phyloP scores from a whole-genome alignment of 2,797 vertebrate species.

The Halcyon badia region DNA sequence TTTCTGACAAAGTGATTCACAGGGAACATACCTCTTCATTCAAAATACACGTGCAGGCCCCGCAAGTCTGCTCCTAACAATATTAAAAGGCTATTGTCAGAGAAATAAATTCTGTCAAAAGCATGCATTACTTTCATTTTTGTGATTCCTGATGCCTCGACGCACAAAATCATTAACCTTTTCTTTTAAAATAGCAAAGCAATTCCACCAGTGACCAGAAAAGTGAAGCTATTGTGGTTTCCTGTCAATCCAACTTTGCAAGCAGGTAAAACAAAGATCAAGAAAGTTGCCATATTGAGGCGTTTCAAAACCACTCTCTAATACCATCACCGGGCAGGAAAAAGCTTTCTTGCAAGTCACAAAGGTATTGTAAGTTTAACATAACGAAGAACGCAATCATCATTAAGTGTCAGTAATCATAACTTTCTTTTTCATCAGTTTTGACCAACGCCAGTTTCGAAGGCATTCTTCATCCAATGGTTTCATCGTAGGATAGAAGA shows the following conservation, averaged over 20 bases:
- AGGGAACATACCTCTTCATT: background rate
- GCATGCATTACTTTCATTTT: background rate
- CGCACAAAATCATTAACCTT: background rate
- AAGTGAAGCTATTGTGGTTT: background rate
- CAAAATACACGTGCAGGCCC: background rate
- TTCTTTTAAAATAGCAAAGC: background rate
- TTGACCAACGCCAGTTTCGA: background rate
- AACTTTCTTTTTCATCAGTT: constrained; percentile 22
- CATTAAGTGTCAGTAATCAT: background rate
- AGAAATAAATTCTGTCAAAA: background rate
- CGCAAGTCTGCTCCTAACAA: background rate
- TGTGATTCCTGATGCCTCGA: background rate
- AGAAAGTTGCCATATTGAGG: background rate
- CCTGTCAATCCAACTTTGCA: background rate
- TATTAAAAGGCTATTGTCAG: background rate
- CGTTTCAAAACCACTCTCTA: background rate
- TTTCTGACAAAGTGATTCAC: background rate
- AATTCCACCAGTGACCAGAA: background rate
- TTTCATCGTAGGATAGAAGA: background rate
- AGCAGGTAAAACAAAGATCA: background rate
- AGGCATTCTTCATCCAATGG: background rate
- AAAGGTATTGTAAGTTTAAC: background rate
- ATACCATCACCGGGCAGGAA: background rate
- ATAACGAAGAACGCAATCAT: background rate
- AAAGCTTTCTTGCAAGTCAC: constrained; percentile 9